These are phyloP conservation scores for Venusia cambrica DNA, from an alignment of 2,888 invertebrate species.

Conservation along the genomic window DNA sequence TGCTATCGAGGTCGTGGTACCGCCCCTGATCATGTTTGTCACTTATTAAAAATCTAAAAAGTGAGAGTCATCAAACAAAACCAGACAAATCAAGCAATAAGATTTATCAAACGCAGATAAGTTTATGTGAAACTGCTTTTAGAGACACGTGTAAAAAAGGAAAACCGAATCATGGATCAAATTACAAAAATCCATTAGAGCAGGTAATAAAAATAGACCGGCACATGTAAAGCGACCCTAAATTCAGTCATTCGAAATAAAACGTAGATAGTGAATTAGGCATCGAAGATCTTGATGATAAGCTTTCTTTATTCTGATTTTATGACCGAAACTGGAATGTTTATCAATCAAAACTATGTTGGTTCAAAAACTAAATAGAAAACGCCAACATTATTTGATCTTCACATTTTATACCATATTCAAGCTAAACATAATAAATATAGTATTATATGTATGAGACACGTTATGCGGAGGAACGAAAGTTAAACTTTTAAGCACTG, in stretches of 20 bases:
- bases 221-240: constrained; percentile 38
- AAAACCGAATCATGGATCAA: constrained; percentile 67
- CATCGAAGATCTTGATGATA: constrained; percentile 38
- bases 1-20: constrained; percentile 1
- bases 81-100: constrained; percentile 16
- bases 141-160: constrained; percentile 56
- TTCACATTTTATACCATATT: too few species aligned
- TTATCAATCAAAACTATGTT: not conserved
- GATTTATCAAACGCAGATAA: constrained; percentile 45
- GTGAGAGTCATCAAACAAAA: constrained; percentile 17
- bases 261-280: constrained; percentile 41
- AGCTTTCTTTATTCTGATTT: constrained; percentile 10
- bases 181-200: constrained; percentile 78
- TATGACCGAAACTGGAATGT: not conserved
- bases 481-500: too few species aligned
- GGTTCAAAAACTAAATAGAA: not conserved
- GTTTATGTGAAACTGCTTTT: constrained; percentile 41
- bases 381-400: too few species aligned
- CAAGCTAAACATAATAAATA: too few species aligned
- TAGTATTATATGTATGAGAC: too few species aligned
- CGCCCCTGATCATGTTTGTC: constrained; percentile 1
- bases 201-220: constrained; percentile 72
- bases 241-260: constrained; percentile 68
- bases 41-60: constrained; percentile 1
- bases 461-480: too few species aligned